Conservation (phyloP, 2,888 invertebrate species). For the Chesias legatella region DNA sequence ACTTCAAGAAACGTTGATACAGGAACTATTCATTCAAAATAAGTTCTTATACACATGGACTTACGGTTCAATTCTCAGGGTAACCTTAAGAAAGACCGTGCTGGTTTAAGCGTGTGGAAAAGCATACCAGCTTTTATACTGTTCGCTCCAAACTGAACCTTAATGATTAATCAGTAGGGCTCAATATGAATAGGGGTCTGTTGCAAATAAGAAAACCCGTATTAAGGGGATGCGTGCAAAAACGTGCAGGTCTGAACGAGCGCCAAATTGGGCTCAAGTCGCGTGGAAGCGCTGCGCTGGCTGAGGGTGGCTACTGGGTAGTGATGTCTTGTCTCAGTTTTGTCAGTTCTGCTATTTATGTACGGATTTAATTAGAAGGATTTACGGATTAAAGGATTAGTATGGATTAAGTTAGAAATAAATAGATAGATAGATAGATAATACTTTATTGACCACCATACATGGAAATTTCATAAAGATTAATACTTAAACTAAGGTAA, state of each 20-base stretch:
- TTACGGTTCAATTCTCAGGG: constrained; percentile 7
- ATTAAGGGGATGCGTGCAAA: constrained; percentile 57
- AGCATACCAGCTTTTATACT: constrained; percentile 11
- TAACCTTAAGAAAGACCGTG: constrained; percentile 5
- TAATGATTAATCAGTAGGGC: constrained; percentile 1
- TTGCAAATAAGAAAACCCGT: constrained; percentile 28
- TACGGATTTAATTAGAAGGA: no score
- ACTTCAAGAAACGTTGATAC: constrained; percentile 13
- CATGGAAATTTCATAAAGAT: no score
- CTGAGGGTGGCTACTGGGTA: no score
- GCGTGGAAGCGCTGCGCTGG: constrained; percentile 52
- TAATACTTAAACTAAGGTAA: no score
- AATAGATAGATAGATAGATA: no score
- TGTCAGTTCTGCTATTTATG: constrained; percentile 8
- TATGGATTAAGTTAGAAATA: no score
- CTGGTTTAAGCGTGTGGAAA: constrained; percentile 10
- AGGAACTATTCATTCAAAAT: constrained; percentile 3
- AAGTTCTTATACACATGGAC: not conserved
- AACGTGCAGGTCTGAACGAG: constrained; percentile 49
- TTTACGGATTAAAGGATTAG: no score
- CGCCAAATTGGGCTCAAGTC: constrained; percentile 60
- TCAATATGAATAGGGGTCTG: not conserved
- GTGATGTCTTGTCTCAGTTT: constrained; percentile 15
- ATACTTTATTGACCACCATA: no score
- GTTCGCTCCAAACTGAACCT: not conserved